These are phyloP conservation scores for Numida meleagris DNA, from an alignment of 2,113 vertebrate species.

Conservation along the genomic window DNA sequence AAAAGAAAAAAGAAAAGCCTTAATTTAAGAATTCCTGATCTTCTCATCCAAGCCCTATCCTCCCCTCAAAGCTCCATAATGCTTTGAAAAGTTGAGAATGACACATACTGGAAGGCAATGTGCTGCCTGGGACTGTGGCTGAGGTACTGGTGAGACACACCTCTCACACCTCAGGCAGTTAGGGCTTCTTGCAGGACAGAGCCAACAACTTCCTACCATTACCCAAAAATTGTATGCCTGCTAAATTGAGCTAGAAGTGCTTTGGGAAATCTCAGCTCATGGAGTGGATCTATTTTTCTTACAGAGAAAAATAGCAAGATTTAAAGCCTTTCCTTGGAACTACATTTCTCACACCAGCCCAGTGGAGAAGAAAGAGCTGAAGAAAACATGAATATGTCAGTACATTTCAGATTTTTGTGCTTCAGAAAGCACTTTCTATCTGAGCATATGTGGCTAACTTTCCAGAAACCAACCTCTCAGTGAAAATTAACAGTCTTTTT, in stretches of 20 bases:
- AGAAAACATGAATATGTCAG: constrained; percentile 6
- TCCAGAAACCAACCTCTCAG: not conserved
- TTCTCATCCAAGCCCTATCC: not conserved
- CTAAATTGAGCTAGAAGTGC: not conserved
- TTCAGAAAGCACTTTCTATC: not conserved
- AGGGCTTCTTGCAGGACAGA: not conserved
- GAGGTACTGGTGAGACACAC: not conserved
- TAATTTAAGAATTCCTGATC: constrained; percentile 8
- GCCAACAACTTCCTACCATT: not conserved
- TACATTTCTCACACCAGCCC: not conserved
- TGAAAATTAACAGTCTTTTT: not conserved
- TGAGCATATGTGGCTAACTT: not conserved
- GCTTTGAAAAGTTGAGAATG: not conserved
- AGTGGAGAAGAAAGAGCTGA: constrained; percentile 23
- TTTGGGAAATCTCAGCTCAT: constrained; percentile 8
- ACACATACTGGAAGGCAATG: not conserved
- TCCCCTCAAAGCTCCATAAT: not conserved
- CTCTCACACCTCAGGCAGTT: not conserved
- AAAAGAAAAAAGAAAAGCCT: not conserved
- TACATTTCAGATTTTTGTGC: constrained; percentile 6
- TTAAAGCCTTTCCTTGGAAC: constrained; percentile 19
- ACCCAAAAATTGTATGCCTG: not conserved
- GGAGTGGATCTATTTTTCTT: not conserved
- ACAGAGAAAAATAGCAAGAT: constrained; percentile 24
- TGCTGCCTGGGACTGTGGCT: not conserved